A percentile compares a stretch with the other conserved stretches of the same genome.
phyloP scores from a whole-genome alignment of 2,888 invertebrate genomes.

The Eupithecia dodoneata region DNA sequence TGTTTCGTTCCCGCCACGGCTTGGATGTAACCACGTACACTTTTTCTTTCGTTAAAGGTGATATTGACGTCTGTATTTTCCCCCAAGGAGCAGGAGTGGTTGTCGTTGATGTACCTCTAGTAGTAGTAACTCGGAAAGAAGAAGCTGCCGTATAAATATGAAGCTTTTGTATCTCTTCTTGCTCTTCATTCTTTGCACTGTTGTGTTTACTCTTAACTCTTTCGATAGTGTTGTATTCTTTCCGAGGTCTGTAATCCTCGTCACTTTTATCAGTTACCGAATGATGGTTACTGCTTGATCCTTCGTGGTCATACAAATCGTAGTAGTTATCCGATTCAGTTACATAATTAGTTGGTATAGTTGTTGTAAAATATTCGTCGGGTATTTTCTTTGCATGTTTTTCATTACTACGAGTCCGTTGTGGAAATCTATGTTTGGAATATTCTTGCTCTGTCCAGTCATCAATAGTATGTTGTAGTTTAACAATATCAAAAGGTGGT shows the following conservation, averaged over 20 bases:
- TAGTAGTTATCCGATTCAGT: slow-evolving; percentile 66
- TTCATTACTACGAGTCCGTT: slow-evolving; percentile 81
- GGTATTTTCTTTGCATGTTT: slow-evolving; percentile 91
- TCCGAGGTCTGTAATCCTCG: slow-evolving; percentile 53
- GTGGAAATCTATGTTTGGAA: slow-evolving; percentile 79
- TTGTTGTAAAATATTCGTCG: slow-evolving; percentile 88
- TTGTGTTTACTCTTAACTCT: slow-evolving; percentile 59
- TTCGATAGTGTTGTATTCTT: slow-evolving; percentile 71
- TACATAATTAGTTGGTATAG: slow-evolving; percentile 71
- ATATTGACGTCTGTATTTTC: slow-evolving; percentile 87
- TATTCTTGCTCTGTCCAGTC: slow-evolving; percentile 93
- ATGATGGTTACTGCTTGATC: slow-evolving; percentile 76
- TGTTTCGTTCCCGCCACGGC: slow-evolving; percentile 76
- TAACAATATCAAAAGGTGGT: slow-evolving; percentile 87
- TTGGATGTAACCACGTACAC: slow-evolving; percentile 93
- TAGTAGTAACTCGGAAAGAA: slow-evolving; percentile 68
- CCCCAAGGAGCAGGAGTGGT: slow-evolving; percentile 86
- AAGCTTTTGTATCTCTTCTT: slow-evolving; percentile 63
- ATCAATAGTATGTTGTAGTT: slow-evolving; percentile 92
- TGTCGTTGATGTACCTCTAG: slow-evolving; percentile 52
- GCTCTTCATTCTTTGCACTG: slow-evolving; percentile 60
- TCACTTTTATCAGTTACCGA: slow-evolving; percentile 66
- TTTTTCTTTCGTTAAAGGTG: slow-evolving; percentile 91
- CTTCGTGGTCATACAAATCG: slow-evolving; percentile 78
- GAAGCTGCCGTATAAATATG: slow-evolving; percentile 76